Conservation (phyloP, 2,797 vertebrate species). For the Fistularia commersonii region DNA sequence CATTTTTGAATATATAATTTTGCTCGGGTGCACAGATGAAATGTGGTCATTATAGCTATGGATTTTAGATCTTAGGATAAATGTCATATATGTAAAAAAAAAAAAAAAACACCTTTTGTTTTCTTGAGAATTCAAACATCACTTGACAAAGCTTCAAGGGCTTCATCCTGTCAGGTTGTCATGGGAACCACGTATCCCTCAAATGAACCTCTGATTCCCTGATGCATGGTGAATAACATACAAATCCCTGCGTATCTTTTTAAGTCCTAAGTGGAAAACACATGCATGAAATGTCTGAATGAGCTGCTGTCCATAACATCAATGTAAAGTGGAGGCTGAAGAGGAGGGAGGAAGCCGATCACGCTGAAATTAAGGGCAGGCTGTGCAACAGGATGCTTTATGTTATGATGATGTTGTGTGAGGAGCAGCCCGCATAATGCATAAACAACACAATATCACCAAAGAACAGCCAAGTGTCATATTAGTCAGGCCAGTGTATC, state of each 20-base stretch:
- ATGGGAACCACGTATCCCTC: slow-evolving; percentile 86
- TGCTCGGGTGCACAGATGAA: no score
- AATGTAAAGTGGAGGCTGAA: slow-evolving; percentile 43
- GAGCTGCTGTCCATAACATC: slow-evolving; percentile 19
- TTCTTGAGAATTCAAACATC: slow-evolving; percentile 82
- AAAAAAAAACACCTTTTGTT: slow-evolving; percentile 43
- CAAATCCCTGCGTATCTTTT: slow-evolving; percentile 30
- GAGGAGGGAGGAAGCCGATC: slow-evolving; percentile 44
- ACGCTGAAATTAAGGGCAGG: slow-evolving; percentile 67
- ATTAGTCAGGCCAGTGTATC: no score
- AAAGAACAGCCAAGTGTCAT: slow-evolving; percentile 32
- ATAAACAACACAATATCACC: slow-evolving; percentile 66
- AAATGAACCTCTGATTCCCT: slow-evolving; percentile 67
- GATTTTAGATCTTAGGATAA: slow-evolving; percentile 1
- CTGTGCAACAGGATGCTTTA: slow-evolving; percentile 40
- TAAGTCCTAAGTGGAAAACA: slow-evolving; percentile 19
- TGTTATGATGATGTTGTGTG: slow-evolving; percentile 59
- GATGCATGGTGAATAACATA: slow-evolving; percentile 47
- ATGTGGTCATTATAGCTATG: neutral
- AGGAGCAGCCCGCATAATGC: slow-evolving; percentile 57
- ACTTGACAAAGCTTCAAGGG: slow-evolving; percentile 84
- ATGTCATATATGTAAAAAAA: slow-evolving; percentile 14
- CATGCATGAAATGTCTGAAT: slow-evolving; percentile 10
- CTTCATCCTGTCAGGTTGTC: slow-evolving; percentile 86
- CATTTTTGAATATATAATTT: no score